phyloP scores from a whole-genome alignment of 2,113 vertebrate genomes.

The Tragelaphus strepsiceros region DNA sequence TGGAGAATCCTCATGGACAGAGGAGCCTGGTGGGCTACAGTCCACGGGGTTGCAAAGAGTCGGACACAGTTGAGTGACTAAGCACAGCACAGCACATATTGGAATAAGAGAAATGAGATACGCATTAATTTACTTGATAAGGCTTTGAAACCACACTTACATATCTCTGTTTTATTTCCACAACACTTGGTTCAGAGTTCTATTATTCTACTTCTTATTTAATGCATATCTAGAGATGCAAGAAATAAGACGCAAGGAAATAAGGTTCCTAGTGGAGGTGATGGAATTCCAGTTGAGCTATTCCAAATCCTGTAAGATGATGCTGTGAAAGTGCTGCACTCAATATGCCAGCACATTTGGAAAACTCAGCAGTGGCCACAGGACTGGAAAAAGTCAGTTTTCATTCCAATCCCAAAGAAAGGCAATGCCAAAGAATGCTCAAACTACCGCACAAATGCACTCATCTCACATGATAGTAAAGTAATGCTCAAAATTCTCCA shows the following conservation, averaged over 20 bases:
- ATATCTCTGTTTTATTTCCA: constrained; percentile 6
- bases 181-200: neutral
- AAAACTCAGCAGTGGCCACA: too few relatives aligned
- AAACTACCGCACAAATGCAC: too few relatives aligned
- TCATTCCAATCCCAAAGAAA: too few relatives aligned
- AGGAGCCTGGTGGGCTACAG: neutral
- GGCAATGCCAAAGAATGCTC: too few relatives aligned
- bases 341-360: too few relatives aligned
- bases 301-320: too few relatives aligned
- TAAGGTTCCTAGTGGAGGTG: neutral
- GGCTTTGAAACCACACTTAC: neutral
- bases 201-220: neutral
- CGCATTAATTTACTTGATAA: neutral
- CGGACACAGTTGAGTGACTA: neutral
- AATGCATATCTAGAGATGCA: neutral
- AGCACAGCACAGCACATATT: neutral
- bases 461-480: too few relatives aligned
- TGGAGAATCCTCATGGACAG: neutral
- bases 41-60: neutral
- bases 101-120: neutral
- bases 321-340: too few relatives aligned
- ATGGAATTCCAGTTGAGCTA: too few relatives aligned
- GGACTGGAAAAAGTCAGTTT: too few relatives aligned
- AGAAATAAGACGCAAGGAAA: neutral
- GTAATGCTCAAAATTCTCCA: too few relatives aligned